Evolutionary conservation across 2,113 vertebrate genomes (phyloP).

Genomic region (Dicerorhinus sumatrensis): DNA sequence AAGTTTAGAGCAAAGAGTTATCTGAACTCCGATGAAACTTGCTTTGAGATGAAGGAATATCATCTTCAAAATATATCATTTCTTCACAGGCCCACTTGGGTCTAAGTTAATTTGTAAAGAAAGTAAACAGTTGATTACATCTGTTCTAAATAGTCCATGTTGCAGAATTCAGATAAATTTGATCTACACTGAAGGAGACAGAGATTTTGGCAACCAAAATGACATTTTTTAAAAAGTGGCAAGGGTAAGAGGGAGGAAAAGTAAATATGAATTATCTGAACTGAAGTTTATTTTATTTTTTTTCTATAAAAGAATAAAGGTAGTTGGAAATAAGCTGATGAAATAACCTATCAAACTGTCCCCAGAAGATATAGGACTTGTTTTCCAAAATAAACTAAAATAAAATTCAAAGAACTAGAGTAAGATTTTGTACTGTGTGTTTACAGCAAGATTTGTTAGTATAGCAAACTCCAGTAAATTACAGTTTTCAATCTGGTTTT

Average conservation of each 20-base stretch:
- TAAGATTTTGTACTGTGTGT: not conserved
- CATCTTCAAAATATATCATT: not conserved
- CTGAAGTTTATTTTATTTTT: not conserved
- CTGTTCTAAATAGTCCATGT: not conserved
- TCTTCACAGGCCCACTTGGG: not conserved
- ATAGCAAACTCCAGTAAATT: slow-evolving; percentile 71
- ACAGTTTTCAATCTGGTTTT: slow-evolving; percentile 80
- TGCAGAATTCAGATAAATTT: not conserved
- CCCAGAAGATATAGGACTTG: slow-evolving; percentile 12
- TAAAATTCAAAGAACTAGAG: not conserved
- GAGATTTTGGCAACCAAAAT: slow-evolving; percentile 35
- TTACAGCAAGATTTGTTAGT: slow-evolving; percentile 70
- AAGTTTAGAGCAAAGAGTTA: not conserved
- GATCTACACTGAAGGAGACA: not conserved
- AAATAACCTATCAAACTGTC: not conserved
- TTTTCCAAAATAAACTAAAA: slow-evolving; percentile 46
- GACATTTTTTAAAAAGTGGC: not conserved
- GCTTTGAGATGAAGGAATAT: not conserved
- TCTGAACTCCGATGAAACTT: slow-evolving; percentile 11
- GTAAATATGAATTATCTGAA: slow-evolving; percentile 41
- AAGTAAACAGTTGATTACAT: not conserved
- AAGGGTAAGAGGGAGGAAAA: not conserved
- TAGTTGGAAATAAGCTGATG: not conserved
- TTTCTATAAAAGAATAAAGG: not conserved
- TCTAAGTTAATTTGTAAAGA: slow-evolving; percentile 48